Evolutionary conservation across 92 coral and sea anemone genomes (phyloP).

Genomic region (Epizoanthus ramosus): DNA sequence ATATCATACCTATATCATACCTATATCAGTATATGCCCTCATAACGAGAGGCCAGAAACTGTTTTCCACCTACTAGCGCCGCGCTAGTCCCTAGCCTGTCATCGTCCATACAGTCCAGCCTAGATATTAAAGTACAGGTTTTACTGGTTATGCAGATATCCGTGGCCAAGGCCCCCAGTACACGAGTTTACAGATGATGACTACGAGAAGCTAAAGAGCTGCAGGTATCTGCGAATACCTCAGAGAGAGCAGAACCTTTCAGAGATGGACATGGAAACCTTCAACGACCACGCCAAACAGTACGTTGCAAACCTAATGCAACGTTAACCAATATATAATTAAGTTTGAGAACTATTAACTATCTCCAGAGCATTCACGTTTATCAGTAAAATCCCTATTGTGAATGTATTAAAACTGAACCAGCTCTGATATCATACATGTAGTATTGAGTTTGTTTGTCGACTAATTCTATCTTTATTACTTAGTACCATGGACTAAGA

Average conservation of each 20-base stretch:
- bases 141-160: constrained; percentile 58
- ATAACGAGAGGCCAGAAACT: no score
- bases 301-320: constrained; percentile 1
- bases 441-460: no score
- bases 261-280: constrained; percentile 18
- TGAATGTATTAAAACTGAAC: no score
- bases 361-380: no score
- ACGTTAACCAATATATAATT: not conserved
- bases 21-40: no score
- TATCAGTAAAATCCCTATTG: no score
- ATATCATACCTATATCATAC: no score
- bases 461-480: no score
- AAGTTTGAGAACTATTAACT: no score
- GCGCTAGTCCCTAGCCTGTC: not conserved
- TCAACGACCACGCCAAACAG: constrained; percentile 9
- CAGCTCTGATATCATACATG: no score
- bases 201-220: constrained; percentile 69
- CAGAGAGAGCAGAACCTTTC: constrained; percentile 47
- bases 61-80: not conserved
- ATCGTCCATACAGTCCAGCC: not conserved
- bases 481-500: no score
- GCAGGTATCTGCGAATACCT: constrained; percentile 71
- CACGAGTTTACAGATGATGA: constrained; percentile 70
- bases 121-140: not conserved
- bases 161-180: constrained; percentile 79